Evolutionary conservation across 2,797 vertebrate species (phyloP).

Genomic region (Neomorphus geoffroyi): DNA sequence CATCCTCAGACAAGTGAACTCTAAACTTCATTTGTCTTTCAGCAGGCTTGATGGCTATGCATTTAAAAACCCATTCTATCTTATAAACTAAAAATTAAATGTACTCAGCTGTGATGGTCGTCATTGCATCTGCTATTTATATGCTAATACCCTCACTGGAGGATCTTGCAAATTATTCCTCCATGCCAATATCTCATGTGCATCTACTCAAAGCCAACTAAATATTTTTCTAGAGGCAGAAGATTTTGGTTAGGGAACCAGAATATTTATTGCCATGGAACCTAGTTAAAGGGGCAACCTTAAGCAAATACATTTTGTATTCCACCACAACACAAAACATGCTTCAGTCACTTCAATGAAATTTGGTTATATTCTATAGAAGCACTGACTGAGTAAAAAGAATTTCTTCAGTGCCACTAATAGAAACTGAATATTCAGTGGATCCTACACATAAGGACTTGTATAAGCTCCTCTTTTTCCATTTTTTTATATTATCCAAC

Average conservation of each 20-base stretch:
- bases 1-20: constrained; percentile 89
- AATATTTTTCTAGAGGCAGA: constrained; percentile 63
- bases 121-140: constrained; percentile 98
- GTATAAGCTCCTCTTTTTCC: background rate
- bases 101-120: constrained; percentile 98
- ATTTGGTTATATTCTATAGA: background rate
- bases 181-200: constrained; percentile 93
- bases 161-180: constrained; percentile 97
- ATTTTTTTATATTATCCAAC: background rate
- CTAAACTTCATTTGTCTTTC: constrained; percentile 98
- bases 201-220: constrained; percentile 81
- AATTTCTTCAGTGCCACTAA: background rate
- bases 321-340: background rate
- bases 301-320: constrained; percentile 22
- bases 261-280: constrained; percentile 53
- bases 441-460: background rate
- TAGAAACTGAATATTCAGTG: background rate
- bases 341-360: background rate
- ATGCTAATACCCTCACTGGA: constrained; percentile 98
- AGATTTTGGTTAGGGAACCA: constrained; percentile 51
- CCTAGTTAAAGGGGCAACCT: constrained; percentile 17
- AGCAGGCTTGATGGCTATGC: constrained; percentile 93
- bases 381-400: background rate
- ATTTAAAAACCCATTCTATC: constrained; percentile 99
- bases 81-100: constrained; percentile 99